phyloP scores from a whole-genome alignment of 2,888 invertebrate species.

The Girardia tigrina region DNA sequence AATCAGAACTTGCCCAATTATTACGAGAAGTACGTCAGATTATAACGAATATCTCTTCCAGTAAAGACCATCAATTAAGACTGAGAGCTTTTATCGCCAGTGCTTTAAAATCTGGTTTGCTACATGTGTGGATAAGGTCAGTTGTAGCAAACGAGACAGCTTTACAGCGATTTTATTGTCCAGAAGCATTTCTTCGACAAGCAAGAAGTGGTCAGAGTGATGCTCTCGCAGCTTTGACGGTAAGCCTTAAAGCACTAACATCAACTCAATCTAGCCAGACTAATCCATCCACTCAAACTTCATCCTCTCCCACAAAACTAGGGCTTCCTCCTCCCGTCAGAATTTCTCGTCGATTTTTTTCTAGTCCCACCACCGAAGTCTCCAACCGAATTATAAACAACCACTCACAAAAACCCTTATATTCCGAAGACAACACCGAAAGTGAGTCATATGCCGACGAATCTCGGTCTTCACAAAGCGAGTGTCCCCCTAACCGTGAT shows the following conservation, averaged over 20 bases:
- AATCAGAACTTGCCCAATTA: not conserved
- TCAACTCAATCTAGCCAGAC: not conserved
- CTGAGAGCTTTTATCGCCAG: not conserved
- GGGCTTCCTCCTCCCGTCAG: slow-evolving; percentile 1
- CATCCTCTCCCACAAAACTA: not conserved
- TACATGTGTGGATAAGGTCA: not conserved
- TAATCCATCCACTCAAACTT: not conserved
- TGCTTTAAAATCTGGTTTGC: slow-evolving; percentile 9
- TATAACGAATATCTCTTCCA: not conserved
- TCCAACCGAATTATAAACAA: not conserved
- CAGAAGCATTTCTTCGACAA: slow-evolving; percentile 9
- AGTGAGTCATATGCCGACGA: slow-evolving; percentile 1
- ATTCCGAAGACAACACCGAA: slow-evolving; percentile 16
- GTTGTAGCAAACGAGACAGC: not conserved
- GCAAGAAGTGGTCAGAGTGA: slow-evolving; percentile 14
- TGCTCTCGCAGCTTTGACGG: not conserved
- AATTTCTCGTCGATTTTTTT: not conserved
- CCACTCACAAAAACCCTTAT: not conserved
- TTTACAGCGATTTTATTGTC: not conserved
- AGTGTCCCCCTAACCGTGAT: not conserved
- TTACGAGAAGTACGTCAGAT: not conserved
- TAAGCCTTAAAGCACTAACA: not conserved
- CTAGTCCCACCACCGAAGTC: not conserved
- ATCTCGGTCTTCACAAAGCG: slow-evolving; percentile 19
- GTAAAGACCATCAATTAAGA: not conserved